A percentile compares a stretch with the other conserved stretches of the same genome.
Evolutionary conservation across 2,113 vertebrate genomes (phyloP).

Genomic region (Cyprichromis sp.): DNA sequence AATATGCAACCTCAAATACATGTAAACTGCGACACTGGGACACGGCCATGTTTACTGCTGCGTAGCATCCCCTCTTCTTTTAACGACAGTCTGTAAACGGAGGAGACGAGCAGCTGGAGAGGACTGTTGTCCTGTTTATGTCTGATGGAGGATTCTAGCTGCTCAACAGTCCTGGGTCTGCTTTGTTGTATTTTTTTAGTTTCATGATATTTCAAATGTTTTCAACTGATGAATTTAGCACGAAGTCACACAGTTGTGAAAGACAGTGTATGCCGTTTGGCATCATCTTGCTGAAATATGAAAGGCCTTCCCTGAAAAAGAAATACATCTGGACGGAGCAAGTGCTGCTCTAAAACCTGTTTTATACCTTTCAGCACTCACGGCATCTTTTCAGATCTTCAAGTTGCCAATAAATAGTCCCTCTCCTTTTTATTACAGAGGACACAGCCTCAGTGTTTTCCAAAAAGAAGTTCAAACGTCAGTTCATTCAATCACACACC

Average conservation of each 20-base stretch:
- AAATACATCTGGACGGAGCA: background rate
- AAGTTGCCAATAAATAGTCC: background rate
- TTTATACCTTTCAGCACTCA: background rate
- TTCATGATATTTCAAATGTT: background rate
- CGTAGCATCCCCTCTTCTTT: accelerated
- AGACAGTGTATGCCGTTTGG: accelerated
- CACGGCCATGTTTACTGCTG: background rate
- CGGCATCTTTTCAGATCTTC: background rate
- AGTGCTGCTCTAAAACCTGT: background rate
- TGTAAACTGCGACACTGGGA: background rate
- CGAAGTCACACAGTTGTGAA: accelerated
- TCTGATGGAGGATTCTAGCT: background rate
- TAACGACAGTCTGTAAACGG: background rate
- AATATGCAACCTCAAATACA: background rate
- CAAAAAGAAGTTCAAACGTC: background rate
- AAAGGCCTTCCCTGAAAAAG: background rate
- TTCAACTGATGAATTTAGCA: background rate
- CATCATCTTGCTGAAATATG: background rate
- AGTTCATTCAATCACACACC: background rate
- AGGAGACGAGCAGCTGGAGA: accelerated
- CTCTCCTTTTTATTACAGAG: background rate
- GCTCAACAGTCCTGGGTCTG: background rate
- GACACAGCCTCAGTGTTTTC: background rate
- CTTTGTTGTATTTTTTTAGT: accelerated
- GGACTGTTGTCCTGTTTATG: background rate